phyloP scores from a whole-genome alignment of 2,797 vertebrate species.

The Ficedula albicollis region DNA sequence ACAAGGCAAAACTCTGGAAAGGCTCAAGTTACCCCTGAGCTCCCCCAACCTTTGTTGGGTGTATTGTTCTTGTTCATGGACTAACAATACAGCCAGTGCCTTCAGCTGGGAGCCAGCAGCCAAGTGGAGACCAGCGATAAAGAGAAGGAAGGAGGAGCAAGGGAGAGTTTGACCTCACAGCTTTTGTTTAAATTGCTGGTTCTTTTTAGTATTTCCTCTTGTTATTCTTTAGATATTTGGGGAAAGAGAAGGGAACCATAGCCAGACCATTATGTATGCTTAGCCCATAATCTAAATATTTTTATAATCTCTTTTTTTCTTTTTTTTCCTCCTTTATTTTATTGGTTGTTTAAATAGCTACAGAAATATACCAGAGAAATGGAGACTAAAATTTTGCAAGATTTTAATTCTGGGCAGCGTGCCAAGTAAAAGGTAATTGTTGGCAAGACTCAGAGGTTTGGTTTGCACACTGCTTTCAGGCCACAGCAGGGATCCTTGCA shows the following conservation, averaged over 20 bases:
- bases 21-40: background rate
- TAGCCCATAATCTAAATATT: conserved; percentile 8
- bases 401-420: background rate
- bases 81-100: background rate
- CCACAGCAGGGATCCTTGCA: background rate
- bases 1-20: background rate
- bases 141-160: conserved; percentile 43
- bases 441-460: background rate
- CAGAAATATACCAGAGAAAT: background rate
- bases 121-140: conserved; percentile 22
- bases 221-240: conserved; percentile 33
- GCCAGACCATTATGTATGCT: conserved; percentile 20
- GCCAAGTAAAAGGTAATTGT: conserved; percentile 25
- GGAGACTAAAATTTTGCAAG: background rate
- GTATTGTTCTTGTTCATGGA: background rate
- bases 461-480: background rate
- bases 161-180: conserved; percentile 41
- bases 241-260: background rate
- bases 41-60: background rate
- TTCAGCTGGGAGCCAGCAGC: background rate
- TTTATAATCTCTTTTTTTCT: background rate
- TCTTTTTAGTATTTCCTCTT: conserved; percentile 47
- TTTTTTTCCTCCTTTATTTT: background rate
- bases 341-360: background rate
- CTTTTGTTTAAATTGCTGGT: conserved; percentile 11